Evolutionary conservation across 2,113 vertebrate species (phyloP), one percentile per base, ranked within the genome.

Genomic region (Alces alces): DNA sequence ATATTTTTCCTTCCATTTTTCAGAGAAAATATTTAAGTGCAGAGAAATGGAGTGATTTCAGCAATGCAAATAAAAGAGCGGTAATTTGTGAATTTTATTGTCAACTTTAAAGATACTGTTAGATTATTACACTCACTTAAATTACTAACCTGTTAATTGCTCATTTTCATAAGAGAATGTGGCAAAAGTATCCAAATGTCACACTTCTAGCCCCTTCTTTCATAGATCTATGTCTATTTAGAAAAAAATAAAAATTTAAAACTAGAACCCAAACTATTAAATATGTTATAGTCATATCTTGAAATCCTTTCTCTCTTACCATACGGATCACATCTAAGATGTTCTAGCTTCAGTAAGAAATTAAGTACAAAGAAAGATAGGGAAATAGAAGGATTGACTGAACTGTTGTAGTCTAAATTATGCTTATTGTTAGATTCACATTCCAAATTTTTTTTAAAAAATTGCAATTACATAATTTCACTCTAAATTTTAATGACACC

Each of bases 21-120:
- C 52, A 70, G 61, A 89, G 54, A 95, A 96, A 60, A 96, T 78
- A 39, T 92, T 93, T 95, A 95, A 91, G 19, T 61, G 19, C 28
- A 92, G 54, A 96, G 45, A 84, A 86, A 96, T 85, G 6, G 96
- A 83, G 23, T 27, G 3, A 80, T 83, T 91, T 94, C 7, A 57
- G 2, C 8, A 50, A 66, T 55, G 6, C 14, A 88, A 60, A 33
- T 54, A 64, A n/a, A 3, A 70, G 95, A 64, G 36, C 0, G 1
- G 27, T 58, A 50, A 88, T 80, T 91, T 87, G 23, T 50, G 60
- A 73, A 17, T 85, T 87, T 30, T 23, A 79, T 2, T 73, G 50
- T 95, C 36, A 79, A 6, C 7, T 55, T 79, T 94, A 91, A 93
- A 90, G 30, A 47, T 45, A 73, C 11, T 83, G 9, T 90, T 36